Evolutionary conservation across 2,888 invertebrate species (phyloP).

Genomic region (Agrenia bidenticulata): DNA sequence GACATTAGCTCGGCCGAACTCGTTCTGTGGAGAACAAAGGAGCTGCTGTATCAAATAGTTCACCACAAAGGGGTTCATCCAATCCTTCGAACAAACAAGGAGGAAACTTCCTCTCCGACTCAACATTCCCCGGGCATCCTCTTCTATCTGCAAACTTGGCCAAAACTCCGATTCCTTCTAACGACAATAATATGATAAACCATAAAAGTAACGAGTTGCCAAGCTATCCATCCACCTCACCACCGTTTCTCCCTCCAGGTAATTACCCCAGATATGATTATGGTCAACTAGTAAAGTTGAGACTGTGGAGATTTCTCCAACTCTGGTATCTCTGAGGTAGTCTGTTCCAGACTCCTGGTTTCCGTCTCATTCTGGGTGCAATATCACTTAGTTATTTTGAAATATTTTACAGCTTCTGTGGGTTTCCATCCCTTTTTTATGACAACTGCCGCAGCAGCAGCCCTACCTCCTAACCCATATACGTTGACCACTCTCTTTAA

Average conservation of each 20-base stretch:
- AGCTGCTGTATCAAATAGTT: constrained; percentile 39
- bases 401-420: constrained; percentile 8
- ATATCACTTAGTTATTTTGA: constrained; percentile 7
- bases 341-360: too few relatives aligned
- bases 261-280: constrained; percentile 53
- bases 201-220: constrained; percentile 48
- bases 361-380: too few relatives aligned
- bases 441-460: constrained; percentile 56
- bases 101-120: constrained; percentile 35
- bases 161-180: constrained; percentile 46
- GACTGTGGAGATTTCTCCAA: constrained; percentile 54
- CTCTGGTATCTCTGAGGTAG: background rate
- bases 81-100: constrained; percentile 34
- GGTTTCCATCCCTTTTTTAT: constrained; percentile 65
- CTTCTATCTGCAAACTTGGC: constrained; percentile 51
- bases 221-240: constrained; percentile 51
- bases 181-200: constrained; percentile 52
- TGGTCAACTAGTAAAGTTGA: background rate
- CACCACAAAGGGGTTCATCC: constrained; percentile 42
- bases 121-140: constrained; percentile 51
- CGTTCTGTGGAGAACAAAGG: constrained; percentile 48
- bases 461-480: constrained; percentile 50
- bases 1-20: constrained; percentile 49
- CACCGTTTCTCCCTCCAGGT: constrained; percentile 53
- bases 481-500: constrained; percentile 49